These are phyloP conservation scores for Thalassophryne amazonica DNA, from an alignment of 2,797 vertebrate genomes.

Conservation along the genomic window DNA sequence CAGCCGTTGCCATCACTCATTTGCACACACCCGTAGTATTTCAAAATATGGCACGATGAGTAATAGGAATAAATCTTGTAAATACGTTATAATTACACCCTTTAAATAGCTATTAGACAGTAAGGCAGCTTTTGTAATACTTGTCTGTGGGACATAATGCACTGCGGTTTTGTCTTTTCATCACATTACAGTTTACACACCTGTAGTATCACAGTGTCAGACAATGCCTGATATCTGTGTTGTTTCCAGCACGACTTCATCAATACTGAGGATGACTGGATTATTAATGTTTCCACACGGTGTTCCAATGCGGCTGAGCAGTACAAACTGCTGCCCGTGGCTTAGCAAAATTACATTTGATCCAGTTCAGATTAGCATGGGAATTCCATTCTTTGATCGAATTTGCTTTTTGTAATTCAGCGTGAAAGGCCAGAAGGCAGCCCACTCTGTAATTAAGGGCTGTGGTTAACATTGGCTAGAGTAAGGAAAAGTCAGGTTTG, in stretches of 20 bases:
- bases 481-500: background rate
- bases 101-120: constrained; percentile 27
- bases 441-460: background rate
- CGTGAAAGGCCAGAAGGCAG: constrained; percentile 23
- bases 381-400: constrained; percentile 22
- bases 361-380: constrained; percentile 26
- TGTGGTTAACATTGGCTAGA: constrained; percentile 11
- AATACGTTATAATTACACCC: constrained; percentile 22
- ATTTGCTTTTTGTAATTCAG: constrained; percentile 2
- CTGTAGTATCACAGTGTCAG: background rate
- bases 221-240: background rate
- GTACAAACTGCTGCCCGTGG: background rate
- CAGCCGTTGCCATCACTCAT: constrained; percentile 41
- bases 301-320: constrained; percentile 12
- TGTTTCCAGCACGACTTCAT: background rate
- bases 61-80: constrained; percentile 33
- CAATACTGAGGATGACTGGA: background rate
- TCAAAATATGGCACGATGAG: constrained; percentile 13
- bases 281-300: background rate
- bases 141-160: background rate
- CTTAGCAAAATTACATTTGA: constrained; percentile 14
- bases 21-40: constrained; percentile 6
- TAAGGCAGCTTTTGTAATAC: constrained; percentile 11
- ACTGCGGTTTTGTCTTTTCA: background rate
- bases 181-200: background rate